Base-by-base conservation (phyloP, 2,797 vertebrate genomes). In the Danio kyathit region DNA sequence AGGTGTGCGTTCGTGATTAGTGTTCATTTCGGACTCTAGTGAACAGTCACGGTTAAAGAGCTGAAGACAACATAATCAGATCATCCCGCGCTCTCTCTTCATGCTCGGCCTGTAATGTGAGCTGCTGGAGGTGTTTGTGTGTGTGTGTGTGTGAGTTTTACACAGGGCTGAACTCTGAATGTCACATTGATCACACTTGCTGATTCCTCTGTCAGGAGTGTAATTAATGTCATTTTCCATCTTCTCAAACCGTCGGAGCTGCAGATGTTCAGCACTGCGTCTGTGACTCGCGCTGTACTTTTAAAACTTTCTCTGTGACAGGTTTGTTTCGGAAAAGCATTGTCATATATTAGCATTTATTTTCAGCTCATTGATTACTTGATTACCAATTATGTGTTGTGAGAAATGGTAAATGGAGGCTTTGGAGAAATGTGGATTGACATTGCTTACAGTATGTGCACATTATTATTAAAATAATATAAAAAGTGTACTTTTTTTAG, bases 141-240 rank as follows among this genome's bases (percentile, higher is more conserved):
- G 61, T 74, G 29, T 29, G n/a, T n/a, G 61, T 56, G 74, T 56
- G 43, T 46, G 61, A 76, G 60, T 71, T 78, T 63, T 70, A 41
- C 70, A 43, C 16, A 79, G 67, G 71, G 75, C 79, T 86, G 38
- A 67, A 76, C 76, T 65, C 52, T 82, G 82, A 83, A 79, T 83
- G 79, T 86, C 82, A 83, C 79, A 76, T 82, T 86, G 84, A 81
- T 57, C 63, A 65, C 57, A 72, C 38, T 59, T n/a, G 78, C 71
- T 69, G 63, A 78, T 78, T 74, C 63, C 49, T 61, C 74, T 61
- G 60, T 71, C 64, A 65, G 61, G 82, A 71, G 38, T 65, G 75
- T 81, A 71, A 83, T 81, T 75, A 79, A 79, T 56, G 78, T 40
- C 40, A 41, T 71, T 78, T 67, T 56, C 73, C 61, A 85, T 85